Evolutionary conservation across 2,113 vertebrate genomes (phyloP).

Genomic region (Orthonyx spaldingii): DNA sequence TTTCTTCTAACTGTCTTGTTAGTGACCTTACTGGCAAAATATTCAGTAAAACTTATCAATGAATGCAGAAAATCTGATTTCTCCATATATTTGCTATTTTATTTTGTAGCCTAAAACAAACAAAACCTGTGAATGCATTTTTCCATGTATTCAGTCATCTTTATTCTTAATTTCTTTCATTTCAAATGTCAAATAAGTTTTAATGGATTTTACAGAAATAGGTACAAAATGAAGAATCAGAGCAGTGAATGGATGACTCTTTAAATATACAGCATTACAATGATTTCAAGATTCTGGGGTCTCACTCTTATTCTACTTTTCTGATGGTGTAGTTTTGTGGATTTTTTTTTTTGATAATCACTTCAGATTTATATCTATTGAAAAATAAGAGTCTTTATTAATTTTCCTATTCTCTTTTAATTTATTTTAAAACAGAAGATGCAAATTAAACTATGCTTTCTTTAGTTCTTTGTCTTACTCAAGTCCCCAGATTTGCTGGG

Average conservation of each 20-base stretch:
- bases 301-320: too few relatives aligned
- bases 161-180: neutral
- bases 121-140: rapidly evolving
- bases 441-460: neutral
- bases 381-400: neutral
- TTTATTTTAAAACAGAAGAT: conserved; percentile 1
- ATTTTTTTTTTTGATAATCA: too few relatives aligned
- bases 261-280: neutral
- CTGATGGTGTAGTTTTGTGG: too few relatives aligned
- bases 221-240: neutral
- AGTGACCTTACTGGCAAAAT: neutral
- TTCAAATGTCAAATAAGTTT: neutral
- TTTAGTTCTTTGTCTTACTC: neutral
- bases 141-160: neutral
- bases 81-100: neutral
- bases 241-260: neutral
- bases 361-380: neutral
- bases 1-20: neutral
- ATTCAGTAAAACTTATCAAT: neutral
- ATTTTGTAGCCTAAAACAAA: neutral
- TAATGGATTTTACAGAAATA: neutral
- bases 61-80: neutral
- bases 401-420: neutral
- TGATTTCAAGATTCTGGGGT: neutral
- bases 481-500: neutral